Evolutionary conservation across 2,888 invertebrate species (phyloP), one percentile per base, ranked within the genome.

Genomic region (Cistogaster globosa): DNA sequence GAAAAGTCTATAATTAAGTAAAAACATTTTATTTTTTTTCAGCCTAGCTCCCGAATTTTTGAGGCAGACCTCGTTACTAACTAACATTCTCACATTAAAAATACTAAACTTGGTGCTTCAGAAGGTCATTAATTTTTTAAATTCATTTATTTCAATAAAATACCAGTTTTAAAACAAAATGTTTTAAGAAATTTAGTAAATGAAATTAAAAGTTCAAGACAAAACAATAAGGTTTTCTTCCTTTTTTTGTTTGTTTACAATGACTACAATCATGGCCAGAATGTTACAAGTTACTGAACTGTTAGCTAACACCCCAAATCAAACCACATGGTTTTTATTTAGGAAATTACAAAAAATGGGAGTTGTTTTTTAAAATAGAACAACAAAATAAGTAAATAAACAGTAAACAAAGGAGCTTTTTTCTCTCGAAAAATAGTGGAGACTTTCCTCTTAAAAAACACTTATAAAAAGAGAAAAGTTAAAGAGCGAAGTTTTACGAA

Each of bases 401-500:
- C 38, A 72, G 14, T 7, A 32, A 80, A 63, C 12, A 36, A 74
- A 62, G 58, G 65, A 82, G 68, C 63, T 75, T 69, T 74, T 11
- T 55, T 22, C 4, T 2, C 7, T 18, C 1, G 8, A 53, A 55
- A 14, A 26, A 69, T n/a, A 60, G 38, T 85, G 85, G 85, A 85
- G 85, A 85, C 63, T 82, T 82, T 48, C n/a, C 82, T 75, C 83
- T 77, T 58, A 60, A 53, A 1, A 16, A 53, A 32, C 74, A 38
- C 20, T 18, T 51, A 42, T 22, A 2, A 20, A 14, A 22, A 32
- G 51, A 60, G 71, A 32, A 11, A 18, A 12, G 0, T 32, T 8
- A 45, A 42, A 55, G 45, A 78, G 78, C 36, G 45, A 48, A 51
- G 12, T 0, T 12, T 11, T 0, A 4, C 32, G 0, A 82, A 72